Evolutionary conservation across 2,113 vertebrate species (phyloP), one percentile per base, ranked within the genome.

Genomic region (Danionella cerebrum): DNA sequence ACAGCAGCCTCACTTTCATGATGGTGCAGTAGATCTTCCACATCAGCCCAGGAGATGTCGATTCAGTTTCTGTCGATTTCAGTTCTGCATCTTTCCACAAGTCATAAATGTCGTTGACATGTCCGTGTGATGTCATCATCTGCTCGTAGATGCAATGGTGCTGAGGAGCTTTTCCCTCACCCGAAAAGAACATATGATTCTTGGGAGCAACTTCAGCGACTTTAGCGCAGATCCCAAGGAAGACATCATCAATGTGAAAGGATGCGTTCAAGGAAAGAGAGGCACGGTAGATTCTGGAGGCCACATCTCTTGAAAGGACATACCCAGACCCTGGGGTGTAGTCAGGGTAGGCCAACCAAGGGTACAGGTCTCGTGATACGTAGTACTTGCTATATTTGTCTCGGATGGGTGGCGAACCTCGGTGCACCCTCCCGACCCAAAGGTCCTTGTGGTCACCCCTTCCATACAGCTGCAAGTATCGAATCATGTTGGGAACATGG

Each of bases 51-150:
- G 86, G 88, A 24, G 87, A 79, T 48, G 84, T 6, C 3, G 55
- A 76, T 78, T 83, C 75, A 1, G 90, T 89, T 73, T 92, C 77
- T 4, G 90, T 96, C n/a, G n/a, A n/a, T n/a, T n/a, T n/a, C n/a
- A n/a, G n/a, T n/a, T n/a, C n/a, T n/a, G 89, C 92, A 27, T 82
- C 82, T 75, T 73, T 85, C 96, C 96, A 98, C n/a, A 97, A 80
- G 38, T 88, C 75, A 14, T 86, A 74, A 58, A 95, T 89, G 53
- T 98, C 93, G 22, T 90, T 79, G 22, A 92, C 80, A 0, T 99
- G 95, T 66, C 94, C 92, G 0, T 97, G 95, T 44, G 96, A 99
- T 2, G 94, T 99, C 77, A 98, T 93, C 95, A 98, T 98, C 84
- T 90, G 90, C 33, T 91, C 76, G 38, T 93, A 98, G 83, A 98